Evolutionary conservation across 2,888 invertebrate genomes (phyloP).

Genomic region (Enchytraeus crypticus): DNA sequence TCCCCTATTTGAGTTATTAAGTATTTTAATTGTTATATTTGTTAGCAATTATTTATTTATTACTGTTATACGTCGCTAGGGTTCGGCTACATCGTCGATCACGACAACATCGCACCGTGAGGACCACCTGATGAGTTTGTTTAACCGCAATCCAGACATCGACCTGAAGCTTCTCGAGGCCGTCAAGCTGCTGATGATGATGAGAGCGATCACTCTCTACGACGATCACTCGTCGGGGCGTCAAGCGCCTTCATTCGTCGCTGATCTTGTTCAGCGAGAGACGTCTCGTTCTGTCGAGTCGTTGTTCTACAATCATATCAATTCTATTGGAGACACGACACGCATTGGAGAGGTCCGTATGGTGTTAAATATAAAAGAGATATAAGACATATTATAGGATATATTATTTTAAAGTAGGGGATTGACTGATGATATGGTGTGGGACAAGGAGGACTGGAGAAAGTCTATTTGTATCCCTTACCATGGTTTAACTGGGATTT

Average conservation of each 20-base stretch:
- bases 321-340: constrained; percentile 46
- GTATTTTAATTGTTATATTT: not conserved
- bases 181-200: constrained; percentile 49
- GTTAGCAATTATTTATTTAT: too few species aligned
- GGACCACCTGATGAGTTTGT: constrained; percentile 23
- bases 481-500: too few species aligned
- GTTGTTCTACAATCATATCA: constrained; percentile 49
- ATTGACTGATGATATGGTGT: too few species aligned
- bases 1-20: not conserved
- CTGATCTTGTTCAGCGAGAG: constrained; percentile 49
- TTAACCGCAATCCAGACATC: constrained; percentile 38
- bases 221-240: constrained; percentile 32
- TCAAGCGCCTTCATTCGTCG: constrained; percentile 44
- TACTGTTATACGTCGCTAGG: constrained; percentile 22
- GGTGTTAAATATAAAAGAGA: too few species aligned
- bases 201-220: constrained; percentile 43
- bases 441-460: too few species aligned
- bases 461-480: too few species aligned
- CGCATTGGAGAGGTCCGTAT: constrained; percentile 49
- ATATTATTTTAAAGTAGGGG: not conserved
- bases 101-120: constrained; percentile 22
- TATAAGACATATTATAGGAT: not conserved
- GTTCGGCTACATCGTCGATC: constrained; percentile 30
- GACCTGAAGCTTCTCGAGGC: constrained; percentile 47
- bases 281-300: constrained; percentile 41